Evolutionary conservation across 2,888 invertebrate species (phyloP).

Genomic region (Acanthosoma haemorrhoidale): DNA sequence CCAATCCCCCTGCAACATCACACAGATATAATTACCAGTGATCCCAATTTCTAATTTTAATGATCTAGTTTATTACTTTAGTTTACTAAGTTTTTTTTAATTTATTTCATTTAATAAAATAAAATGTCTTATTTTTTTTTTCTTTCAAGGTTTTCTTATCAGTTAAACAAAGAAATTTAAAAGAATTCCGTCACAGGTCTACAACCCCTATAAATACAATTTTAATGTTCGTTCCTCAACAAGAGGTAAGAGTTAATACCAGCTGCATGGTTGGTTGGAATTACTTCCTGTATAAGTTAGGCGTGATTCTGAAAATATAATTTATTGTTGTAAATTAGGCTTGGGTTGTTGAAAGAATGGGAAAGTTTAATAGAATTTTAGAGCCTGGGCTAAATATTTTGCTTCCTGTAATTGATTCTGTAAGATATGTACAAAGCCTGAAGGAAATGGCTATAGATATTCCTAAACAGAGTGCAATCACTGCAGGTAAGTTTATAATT

Average conservation of each 20-base stretch:
- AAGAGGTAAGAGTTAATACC: conserved; percentile 64
- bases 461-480: conserved; percentile 97
- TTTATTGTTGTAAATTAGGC: conserved; percentile 56
- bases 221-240: conserved; percentile 97
- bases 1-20: no score
- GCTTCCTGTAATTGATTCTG: conserved; percentile 83
- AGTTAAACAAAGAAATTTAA: not conserved
- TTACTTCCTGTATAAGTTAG: conserved; percentile 26
- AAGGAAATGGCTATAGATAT: conserved; percentile 99
- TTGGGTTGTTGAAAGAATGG: conserved; percentile 98
- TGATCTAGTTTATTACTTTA: no score
- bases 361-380: conserved; percentile 86
- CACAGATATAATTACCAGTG: no score
- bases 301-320: conserved; percentile 26
- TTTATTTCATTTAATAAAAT: not conserved
- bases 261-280: not conserved
- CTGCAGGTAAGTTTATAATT: conserved; percentile 46
- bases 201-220: conserved; percentile 84
- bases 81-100: no score
- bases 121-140: not conserved
- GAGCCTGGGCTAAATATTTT: conserved; percentile 92
- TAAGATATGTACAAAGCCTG: conserved; percentile 95
- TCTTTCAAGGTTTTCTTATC: not conserved
- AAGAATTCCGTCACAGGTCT: conserved; percentile 45
- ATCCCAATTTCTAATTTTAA: no score